A percentile compares a stretch with the other conserved stretches of the same genome.
Evolutionary conservation across 2,888 invertebrate genomes (phyloP).

Genomic region (Nowickia ferox): DNA sequence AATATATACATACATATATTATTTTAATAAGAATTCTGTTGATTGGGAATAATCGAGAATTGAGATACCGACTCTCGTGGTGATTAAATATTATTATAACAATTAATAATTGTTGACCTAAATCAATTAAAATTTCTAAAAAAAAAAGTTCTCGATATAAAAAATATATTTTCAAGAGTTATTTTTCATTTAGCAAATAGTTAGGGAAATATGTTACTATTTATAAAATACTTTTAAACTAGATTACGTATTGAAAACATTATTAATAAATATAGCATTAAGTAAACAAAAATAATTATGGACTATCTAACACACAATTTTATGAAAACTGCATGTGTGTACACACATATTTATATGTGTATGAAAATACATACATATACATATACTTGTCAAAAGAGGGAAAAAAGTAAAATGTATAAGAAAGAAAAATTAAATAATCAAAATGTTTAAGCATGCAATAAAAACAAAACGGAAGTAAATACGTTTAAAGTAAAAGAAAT

Average conservation of each 20-base stretch:
- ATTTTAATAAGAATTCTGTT: too few relatives aligned
- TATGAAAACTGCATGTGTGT: slow-evolving; percentile 7
- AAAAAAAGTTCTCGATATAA: slow-evolving; percentile 28
- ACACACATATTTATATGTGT: neutral
- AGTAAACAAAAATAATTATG: slow-evolving; percentile 66
- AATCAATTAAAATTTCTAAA: slow-evolving; percentile 41
- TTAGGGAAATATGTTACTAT: slow-evolving; percentile 73
- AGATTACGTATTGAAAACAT: slow-evolving; percentile 58
- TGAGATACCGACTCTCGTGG: neutral
- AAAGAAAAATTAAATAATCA: slow-evolving; percentile 51
- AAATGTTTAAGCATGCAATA: slow-evolving; percentile 64
- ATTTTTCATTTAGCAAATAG: slow-evolving; percentile 70
- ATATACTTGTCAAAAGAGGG: slow-evolving; percentile 8
- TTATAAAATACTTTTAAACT: slow-evolving; percentile 59
- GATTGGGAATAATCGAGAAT: neutral
- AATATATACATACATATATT: too few relatives aligned
- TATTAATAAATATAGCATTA: slow-evolving; percentile 8
- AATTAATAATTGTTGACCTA: slow-evolving; percentile 45
- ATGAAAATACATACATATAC: neutral
- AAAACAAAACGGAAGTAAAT: slow-evolving; percentile 39
- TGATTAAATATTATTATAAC: slow-evolving; percentile 19
- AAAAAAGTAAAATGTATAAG: neutral
- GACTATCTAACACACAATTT: slow-evolving; percentile 22
- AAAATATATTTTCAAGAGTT: slow-evolving; percentile 45
- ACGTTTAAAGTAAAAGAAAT: slow-evolving; percentile 32